phyloP scores from a whole-genome alignment of 2,113 vertebrate species.

The Capreolus pygargus region DNA sequence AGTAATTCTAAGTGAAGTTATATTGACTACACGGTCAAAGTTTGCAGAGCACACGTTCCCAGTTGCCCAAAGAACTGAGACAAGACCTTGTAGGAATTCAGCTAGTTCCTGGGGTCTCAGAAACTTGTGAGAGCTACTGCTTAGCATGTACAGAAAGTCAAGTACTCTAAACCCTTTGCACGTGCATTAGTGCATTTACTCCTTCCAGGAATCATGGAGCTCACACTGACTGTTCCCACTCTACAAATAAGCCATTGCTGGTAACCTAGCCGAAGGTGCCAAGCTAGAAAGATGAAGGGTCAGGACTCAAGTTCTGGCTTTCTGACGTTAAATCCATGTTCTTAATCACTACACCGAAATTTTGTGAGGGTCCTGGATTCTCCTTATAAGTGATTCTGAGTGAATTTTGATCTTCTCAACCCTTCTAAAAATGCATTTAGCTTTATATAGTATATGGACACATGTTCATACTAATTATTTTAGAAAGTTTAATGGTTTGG shows the following conservation, averaged over 20 bases:
- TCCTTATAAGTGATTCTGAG: background rate
- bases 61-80: background rate
- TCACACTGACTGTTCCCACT: background rate
- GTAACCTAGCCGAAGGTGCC: background rate
- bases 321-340: background rate
- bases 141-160: background rate
- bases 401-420: background rate
- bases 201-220: background rate
- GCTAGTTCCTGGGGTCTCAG: background rate
- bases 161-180: background rate
- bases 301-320: background rate
- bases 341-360: background rate
- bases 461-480: background rate
- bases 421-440: background rate
- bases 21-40: background rate
- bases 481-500: background rate
- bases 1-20: background rate
- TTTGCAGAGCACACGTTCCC: background rate
- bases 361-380: background rate
- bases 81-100: background rate
- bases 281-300: background rate
- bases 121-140: background rate
- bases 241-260: background rate
- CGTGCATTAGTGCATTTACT: accelerated
- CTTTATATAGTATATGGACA: background rate